Conservation (phyloP, 2,797 vertebrate genomes). For the Loriculus beryllinus region DNA sequence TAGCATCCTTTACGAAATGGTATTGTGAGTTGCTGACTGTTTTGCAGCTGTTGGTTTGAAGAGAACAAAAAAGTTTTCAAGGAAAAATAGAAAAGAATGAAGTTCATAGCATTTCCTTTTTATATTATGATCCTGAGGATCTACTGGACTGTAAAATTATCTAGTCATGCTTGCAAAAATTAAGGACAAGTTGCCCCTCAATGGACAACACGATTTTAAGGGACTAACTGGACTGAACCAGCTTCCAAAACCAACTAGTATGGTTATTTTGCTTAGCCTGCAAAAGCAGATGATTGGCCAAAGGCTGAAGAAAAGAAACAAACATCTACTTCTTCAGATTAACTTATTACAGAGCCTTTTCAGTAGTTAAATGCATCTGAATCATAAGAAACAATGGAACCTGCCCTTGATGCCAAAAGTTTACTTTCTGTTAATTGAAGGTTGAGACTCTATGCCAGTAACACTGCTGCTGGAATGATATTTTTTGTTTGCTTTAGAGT, state of each 20-base stretch:
- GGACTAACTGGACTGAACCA: not conserved
- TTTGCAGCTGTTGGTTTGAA: conserved; percentile 54
- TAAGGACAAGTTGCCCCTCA: conserved; percentile 6
- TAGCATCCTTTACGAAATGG: not conserved
- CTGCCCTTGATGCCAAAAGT: not conserved
- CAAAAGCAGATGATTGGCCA: conserved; percentile 3
- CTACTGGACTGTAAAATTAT: conserved; percentile 28
- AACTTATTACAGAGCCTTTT: not conserved
- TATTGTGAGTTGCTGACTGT: conserved; percentile 43
- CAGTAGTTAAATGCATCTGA: not conserved
- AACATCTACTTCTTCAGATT: not conserved
- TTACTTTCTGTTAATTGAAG: not conserved
- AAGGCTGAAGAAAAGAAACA: not conserved
- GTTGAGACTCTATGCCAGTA: not conserved
- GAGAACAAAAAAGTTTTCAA: conserved; percentile 10
- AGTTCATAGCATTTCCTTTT: not conserved
- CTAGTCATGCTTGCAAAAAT: conserved; percentile 15
- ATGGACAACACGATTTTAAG: conserved; percentile 9
- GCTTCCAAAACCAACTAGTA: not conserved
- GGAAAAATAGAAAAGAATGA: not conserved
- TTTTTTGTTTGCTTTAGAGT: not conserved
- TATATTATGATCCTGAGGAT: not conserved
- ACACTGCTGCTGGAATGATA: not conserved
- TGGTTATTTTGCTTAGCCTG: not conserved
- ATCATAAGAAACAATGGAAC: not conserved